phyloP scores from a whole-genome alignment of 2,888 invertebrate species.

The Acanthosepion esculentum region DNA sequence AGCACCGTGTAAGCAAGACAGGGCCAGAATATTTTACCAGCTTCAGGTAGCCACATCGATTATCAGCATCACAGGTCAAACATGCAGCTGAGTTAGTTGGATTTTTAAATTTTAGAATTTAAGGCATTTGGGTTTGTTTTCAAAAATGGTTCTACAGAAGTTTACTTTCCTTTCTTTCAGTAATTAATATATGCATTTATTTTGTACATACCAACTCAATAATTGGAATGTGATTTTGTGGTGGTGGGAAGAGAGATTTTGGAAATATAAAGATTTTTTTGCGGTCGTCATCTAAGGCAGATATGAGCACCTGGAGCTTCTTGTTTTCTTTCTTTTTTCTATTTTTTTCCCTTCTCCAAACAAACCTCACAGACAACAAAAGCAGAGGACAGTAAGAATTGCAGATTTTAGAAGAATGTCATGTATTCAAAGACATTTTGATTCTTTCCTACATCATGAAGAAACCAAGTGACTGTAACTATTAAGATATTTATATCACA shows the following conservation, averaged over 20 bases:
- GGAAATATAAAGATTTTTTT: neutral
- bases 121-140: conserved; percentile 18
- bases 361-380: neutral
- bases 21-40: no score
- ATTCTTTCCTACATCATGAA: neutral
- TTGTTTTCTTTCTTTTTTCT: no score
- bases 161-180: neutral
- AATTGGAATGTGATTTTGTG: neutral
- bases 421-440: neutral
- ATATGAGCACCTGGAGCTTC: neutral
- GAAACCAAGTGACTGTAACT: neutral
- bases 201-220: neutral
- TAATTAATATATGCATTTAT: neutral
- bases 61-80: neutral
- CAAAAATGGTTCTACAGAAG: neutral
- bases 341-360: neutral
- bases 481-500: neutral
- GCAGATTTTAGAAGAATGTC: neutral
- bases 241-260: neutral
- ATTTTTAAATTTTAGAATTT: neutral
- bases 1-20: neutral
- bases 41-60: neutral
- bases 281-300: conserved; percentile 17
- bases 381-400: neutral
- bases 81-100: neutral